Evolutionary conservation across 2,888 invertebrate genomes (phyloP).

Genomic region (Mythimna loreyi): DNA sequence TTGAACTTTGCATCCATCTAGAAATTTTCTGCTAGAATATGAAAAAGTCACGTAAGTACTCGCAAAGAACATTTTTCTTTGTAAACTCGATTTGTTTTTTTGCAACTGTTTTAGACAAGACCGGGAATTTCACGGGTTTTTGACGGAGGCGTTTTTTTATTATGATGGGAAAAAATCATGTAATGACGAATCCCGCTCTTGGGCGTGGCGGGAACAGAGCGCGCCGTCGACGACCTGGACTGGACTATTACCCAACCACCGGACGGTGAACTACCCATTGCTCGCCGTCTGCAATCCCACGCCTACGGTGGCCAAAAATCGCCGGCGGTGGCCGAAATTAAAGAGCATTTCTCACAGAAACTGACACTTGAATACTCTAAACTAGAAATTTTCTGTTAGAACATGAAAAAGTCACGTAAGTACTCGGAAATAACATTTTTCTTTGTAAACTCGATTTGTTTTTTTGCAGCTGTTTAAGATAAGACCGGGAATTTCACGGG

Average conservation of each 20-base stretch:
- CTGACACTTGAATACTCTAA: constrained; percentile 51
- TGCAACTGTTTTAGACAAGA: constrained; percentile 30
- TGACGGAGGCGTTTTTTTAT: no score
- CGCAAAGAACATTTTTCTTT: constrained; percentile 48
- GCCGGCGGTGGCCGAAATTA: no score
- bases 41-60: constrained; percentile 61
- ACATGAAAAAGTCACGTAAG: constrained; percentile 60
- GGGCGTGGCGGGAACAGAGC: no score
- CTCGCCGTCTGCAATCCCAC: no score
- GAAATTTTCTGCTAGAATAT: constrained; percentile 51
- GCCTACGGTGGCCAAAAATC: no score
- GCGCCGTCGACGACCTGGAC: no score
- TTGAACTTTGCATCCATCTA: constrained; percentile 53
- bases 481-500: constrained; percentile 34
- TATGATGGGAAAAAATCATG: no score
- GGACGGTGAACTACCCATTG: no score
- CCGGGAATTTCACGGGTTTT: constrained; percentile 37
- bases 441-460: constrained; percentile 52
- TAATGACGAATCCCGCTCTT: no score
- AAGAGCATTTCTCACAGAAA: constrained; percentile 55
- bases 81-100: constrained; percentile 52
- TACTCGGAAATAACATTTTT: constrained; percentile 53
- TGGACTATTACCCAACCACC: no score
- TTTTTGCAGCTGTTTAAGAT: constrained; percentile 30
- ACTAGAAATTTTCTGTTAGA: constrained; percentile 52